Conservation (phyloP, 2,888 invertebrate genomes). For the Drosophila falleni region DNA sequence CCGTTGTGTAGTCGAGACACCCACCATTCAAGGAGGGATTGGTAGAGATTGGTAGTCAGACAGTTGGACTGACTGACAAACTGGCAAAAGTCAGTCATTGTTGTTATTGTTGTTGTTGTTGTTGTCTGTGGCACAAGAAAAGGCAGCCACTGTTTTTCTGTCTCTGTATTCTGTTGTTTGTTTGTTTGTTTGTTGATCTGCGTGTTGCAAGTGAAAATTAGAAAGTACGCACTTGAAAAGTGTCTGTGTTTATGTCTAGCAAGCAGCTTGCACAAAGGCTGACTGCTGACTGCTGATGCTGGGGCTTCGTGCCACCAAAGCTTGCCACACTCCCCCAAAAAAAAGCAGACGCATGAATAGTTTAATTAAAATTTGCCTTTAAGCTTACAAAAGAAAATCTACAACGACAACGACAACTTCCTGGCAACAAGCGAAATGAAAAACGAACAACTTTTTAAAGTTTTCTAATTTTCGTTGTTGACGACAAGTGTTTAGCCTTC, state of each 20-base stretch:
- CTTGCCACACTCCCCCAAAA: slow-evolving; percentile 14
- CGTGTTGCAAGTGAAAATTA: slow-evolving; percentile 77
- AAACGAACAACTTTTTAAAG: slow-evolving; percentile 63
- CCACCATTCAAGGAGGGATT: slow-evolving; percentile 59
- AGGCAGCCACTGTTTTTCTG: slow-evolving; percentile 52
- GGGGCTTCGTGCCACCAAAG: not conserved
- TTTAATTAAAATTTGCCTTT: slow-evolving; percentile 79
- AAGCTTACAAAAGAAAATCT: slow-evolving; percentile 66
- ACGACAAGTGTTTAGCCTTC: slow-evolving; percentile 66
- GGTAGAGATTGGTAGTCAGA: slow-evolving; percentile 7
- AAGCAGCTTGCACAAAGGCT: slow-evolving; percentile 53
- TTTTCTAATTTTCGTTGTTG: slow-evolving; percentile 71
- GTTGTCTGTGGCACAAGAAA: slow-evolving; percentile 47
- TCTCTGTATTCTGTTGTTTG: slow-evolving; percentile 42
- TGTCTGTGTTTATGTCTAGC: slow-evolving; percentile 78
- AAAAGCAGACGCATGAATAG: slow-evolving; percentile 67
- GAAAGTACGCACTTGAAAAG: slow-evolving; percentile 80
- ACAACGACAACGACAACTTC: slow-evolving; percentile 29
- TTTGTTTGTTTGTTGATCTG: slow-evolving; percentile 57
- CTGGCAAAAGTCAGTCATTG: slow-evolving; percentile 56
- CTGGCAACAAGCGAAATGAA: slow-evolving; percentile 33
- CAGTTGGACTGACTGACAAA: slow-evolving; percentile 19
- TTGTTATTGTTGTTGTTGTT: slow-evolving; percentile 42
- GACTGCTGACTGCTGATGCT: slow-evolving; percentile 2
- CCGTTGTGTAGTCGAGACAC: slow-evolving; percentile 59